phyloP scores from a whole-genome alignment of 1,140 invertebrate species.

The Druon quercuslanigerum region DNA sequence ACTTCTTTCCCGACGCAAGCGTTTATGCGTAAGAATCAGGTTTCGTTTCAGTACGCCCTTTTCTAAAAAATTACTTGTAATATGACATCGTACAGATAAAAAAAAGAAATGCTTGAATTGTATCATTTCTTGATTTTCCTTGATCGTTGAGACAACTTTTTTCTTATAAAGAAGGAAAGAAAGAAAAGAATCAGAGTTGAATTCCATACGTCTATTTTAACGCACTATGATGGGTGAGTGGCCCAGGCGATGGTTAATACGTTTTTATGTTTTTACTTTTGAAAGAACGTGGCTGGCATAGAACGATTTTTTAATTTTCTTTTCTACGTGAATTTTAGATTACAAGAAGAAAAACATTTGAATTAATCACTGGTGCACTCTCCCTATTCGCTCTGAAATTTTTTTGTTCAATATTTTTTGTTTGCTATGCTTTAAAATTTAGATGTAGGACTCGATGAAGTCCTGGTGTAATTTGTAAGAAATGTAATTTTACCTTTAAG shows the following conservation, averaged over 20 bases:
- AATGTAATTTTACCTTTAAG: not conserved
- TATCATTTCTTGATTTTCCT: not conserved
- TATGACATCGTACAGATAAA: not conserved
- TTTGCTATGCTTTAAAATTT: not conserved
- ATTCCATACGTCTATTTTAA: not conserved
- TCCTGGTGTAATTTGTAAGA: not conserved
- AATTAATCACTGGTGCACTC: not conserved
- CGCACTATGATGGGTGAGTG: not conserved
- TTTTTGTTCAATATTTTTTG: not conserved
- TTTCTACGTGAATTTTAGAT: not conserved
- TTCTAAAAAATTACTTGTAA: conserved; percentile 12
- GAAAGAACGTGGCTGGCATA: no score
- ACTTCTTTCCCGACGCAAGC: no score
- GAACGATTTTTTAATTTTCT: not conserved
- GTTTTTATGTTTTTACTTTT: not conserved
- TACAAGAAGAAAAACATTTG: not conserved
- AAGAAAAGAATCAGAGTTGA: not conserved
- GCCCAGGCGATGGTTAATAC: not conserved
- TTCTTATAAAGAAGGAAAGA: not conserved
- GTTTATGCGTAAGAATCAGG: not conserved
- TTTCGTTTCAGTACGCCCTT: not conserved
- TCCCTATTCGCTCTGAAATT: not conserved
- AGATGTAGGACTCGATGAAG: not conserved
- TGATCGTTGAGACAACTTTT: not conserved
- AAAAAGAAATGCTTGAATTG: not conserved